These are phyloP conservation scores for Conus ventricosus DNA, from an alignment of 1,140 invertebrate genomes.

Conservation along the genomic window DNA sequence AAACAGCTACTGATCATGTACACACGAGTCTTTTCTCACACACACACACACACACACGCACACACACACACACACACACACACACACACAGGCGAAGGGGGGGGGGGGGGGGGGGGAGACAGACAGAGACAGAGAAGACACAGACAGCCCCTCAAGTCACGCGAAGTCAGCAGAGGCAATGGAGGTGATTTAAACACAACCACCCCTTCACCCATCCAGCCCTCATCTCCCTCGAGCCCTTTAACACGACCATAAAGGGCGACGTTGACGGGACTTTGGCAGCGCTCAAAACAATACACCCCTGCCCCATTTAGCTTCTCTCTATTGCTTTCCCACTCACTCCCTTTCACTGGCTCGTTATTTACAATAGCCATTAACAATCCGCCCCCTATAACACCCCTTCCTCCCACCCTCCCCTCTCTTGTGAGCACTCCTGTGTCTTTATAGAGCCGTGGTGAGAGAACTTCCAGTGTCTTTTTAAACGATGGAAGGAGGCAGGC, in stretches of 20 bases:
- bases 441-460: too few relatives aligned
- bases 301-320: background rate
- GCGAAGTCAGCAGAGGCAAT: background rate
- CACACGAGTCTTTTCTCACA: too few relatives aligned
- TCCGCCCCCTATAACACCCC: background rate
- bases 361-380: background rate
- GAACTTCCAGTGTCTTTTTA: too few relatives aligned
- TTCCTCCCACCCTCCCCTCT: background rate
- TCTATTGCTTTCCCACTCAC: background rate
- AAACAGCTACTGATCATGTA: too few relatives aligned
- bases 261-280: background rate
- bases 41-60: too few relatives aligned
- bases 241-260: background rate
- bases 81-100: too few relatives aligned
- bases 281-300: constrained; percentile 1
- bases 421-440: background rate
- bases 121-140: too few relatives aligned
- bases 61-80: too few relatives aligned
- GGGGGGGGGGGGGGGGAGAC: too few relatives aligned
- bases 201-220: too few relatives aligned
- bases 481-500: too few relatives aligned
- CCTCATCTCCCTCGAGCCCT: background rate
- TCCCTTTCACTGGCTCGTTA: background rate
- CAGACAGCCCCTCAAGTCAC: too few relatives aligned
- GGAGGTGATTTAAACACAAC: background rate